Conservation (phyloP, 2,888 invertebrate species). For the Pandemis cinnamomeana region DNA sequence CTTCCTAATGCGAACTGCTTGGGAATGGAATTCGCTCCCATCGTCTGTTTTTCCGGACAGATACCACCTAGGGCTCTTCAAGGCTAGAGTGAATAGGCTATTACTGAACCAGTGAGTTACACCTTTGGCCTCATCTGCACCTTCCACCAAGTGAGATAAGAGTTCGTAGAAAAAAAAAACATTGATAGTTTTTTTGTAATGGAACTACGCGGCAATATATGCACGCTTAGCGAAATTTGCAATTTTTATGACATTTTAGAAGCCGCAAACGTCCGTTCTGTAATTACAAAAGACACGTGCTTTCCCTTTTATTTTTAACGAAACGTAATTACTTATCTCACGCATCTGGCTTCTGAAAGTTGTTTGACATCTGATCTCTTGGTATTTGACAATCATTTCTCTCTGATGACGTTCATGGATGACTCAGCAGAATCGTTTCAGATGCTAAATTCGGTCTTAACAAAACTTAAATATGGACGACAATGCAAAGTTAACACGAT, state of each 20-base stretch:
- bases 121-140: no score
- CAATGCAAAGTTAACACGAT: constrained; percentile 22
- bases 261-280: neutral
- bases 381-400: neutral
- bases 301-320: neutral
- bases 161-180: no score
- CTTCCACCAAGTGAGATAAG: no score
- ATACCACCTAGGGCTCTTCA: no score
- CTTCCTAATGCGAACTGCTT: no score
- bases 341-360: constrained; percentile 3
- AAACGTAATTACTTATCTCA: neutral
- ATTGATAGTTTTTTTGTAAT: no score
- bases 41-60: no score
- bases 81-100: no score
- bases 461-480: constrained; percentile 13
- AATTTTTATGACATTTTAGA: neutral
- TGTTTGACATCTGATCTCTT: constrained; percentile 1
- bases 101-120: no score
- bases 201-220: no score
- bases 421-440: neutral
- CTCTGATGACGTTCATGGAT: neutral
- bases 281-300: neutral
- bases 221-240: neutral
- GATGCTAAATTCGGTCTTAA: neutral
- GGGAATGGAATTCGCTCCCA: no score